Evolutionary conservation across 2,888 invertebrate species (phyloP), one percentile per base, ranked within the genome.

Genomic region (Beris morrisii): DNA sequence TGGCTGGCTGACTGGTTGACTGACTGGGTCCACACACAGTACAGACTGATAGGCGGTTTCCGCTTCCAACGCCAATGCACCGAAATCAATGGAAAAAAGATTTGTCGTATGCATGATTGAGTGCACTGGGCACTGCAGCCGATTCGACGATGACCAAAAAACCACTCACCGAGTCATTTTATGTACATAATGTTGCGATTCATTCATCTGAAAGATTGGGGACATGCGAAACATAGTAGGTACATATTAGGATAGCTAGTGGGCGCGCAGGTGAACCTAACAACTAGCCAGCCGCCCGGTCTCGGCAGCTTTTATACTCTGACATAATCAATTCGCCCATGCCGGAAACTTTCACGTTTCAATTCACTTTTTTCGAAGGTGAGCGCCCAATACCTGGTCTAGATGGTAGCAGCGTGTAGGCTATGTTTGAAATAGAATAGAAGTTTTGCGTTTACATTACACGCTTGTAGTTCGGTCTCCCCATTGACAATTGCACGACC

Each of bases 21-120:
- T 55, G 11, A 38, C 31, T n/a, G 43, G 7, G 30, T 48, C 50
- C 48, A 22, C 59, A 38, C 43, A 50, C 50, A 61, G 57, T 12
- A 9, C 38, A 38, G 28, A 61, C 52, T 50, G 61, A 61, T 61
- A 61, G 61, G 61, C 61, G 61, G 61, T 61, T 61, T 61, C 61
- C 61, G 61, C 61, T 61, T 50, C 61, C 61, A 61, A 61, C 61
- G 61, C 52, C 61, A 59, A 38, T 15, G 32, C 61, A 52, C 32
- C 12, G 61, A 43, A 59, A 50, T 61, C 61, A 61, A 61, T 61
- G 61, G 46, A 61, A 61, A 59, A 61, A 31, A 50, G 38, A 61
- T 61, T 61, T 61, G 61, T 61, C 52, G 50, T 22, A 50, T 30
- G 38, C 61, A 61, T 61, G 52, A 61, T 61, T 61, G 61, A 61